phyloP scores from a whole-genome alignment of 2,888 invertebrate species.

The Caenorhabditis japonica region DNA sequence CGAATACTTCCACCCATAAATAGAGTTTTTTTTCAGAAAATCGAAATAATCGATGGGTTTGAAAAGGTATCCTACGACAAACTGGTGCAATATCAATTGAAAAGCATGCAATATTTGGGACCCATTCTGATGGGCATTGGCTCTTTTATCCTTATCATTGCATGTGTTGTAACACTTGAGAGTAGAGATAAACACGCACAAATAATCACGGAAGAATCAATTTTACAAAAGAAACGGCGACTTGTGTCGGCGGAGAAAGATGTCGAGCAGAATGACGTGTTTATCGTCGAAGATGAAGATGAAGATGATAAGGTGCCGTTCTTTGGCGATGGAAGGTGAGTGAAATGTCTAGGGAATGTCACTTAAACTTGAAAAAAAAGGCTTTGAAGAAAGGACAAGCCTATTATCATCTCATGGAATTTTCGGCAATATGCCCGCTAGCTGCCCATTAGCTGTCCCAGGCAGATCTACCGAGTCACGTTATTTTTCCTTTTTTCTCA shows the following conservation, averaged over 20 bases:
- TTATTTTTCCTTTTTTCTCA: too few species aligned
- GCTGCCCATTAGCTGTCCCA: too few species aligned
- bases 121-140: constrained; percentile 98
- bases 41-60: constrained; percentile 47
- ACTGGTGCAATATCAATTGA: constrained; percentile 65
- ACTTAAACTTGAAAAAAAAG: too few species aligned
- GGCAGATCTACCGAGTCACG: too few species aligned
- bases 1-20: too few species aligned
- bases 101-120: constrained; percentile 84
- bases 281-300: constrained; percentile 40
- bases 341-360: too few species aligned
- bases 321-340: constrained; percentile 26
- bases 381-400: too few species aligned
- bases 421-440: too few species aligned
- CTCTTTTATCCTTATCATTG: constrained; percentile 95
- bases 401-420: too few species aligned
- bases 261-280: constrained; percentile 41
- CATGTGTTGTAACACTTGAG: constrained; percentile 98
- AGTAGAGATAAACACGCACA: constrained; percentile 89
- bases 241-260: constrained; percentile 36
- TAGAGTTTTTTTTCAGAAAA: constrained; percentile 51
- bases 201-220: constrained; percentile 53
- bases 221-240: constrained; percentile 34
- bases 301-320: constrained; percentile 40
- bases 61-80: constrained; percentile 53